Evolutionary conservation across 2,888 invertebrate species (phyloP).

Genomic region (Nomada flava): DNA sequence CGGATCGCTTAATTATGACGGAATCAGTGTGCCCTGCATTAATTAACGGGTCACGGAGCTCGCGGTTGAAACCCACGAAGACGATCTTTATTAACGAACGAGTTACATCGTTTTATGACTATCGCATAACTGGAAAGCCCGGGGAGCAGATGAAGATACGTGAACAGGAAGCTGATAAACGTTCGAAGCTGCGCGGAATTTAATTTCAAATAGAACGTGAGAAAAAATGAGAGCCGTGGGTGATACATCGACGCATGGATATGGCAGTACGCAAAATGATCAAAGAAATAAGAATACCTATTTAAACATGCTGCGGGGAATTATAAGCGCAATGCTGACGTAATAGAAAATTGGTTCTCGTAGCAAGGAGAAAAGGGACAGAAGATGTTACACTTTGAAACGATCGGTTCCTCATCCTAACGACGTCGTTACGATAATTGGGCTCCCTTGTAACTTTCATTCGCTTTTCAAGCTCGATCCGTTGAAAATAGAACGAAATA

Average conservation of each 20-base stretch:
- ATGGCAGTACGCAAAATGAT: neutral
- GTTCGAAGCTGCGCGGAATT: neutral
- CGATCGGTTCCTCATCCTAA: constrained; percentile 25
- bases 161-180: constrained; percentile 1
- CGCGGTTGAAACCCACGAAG: neutral
- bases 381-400: constrained; percentile 32
- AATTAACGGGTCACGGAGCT: constrained; percentile 36
- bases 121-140: neutral
- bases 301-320: neutral
- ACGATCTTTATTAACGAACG: constrained; percentile 31
- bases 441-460: constrained; percentile 20
- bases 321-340: neutral
- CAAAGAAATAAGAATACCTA: neutral
- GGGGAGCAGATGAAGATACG: constrained; percentile 1
- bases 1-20: constrained; percentile 53
- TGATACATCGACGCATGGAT: neutral
- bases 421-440: constrained; percentile 56
- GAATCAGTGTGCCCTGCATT: constrained; percentile 49
- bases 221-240: neutral
- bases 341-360: neutral
- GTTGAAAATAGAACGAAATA: neutral
- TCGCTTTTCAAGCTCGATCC: neutral
- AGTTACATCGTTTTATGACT: constrained; percentile 15
- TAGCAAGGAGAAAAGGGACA: neutral
- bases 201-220: neutral